Percentiles rank a stretch among this genome's conserved stretches.
Conservation (phyloP, 2,113 vertebrate species). For the Leucopternis melanops region DNA sequence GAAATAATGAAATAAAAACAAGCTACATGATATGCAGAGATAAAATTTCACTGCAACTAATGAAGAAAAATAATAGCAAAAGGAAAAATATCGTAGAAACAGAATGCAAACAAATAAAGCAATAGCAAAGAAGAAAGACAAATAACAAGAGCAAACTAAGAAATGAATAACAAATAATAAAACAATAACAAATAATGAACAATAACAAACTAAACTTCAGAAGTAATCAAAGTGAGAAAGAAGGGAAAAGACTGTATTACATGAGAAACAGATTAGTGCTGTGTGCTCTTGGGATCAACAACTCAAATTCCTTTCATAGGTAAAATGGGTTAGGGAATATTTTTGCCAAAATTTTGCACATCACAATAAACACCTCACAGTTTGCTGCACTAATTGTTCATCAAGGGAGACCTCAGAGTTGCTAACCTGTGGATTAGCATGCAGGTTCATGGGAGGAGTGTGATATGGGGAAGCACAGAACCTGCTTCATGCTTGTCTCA, state of each 20-base stretch:
- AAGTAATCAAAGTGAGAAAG: conserved; percentile 4
- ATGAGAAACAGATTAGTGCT: background rate
- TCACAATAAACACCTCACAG: background rate
- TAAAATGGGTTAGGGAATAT: background rate
- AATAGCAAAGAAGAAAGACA: conserved; percentile 3
- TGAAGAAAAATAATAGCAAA: conserved; percentile 28
- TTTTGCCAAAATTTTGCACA: background rate
- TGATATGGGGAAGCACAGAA: background rate
- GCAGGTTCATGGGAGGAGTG: background rate
- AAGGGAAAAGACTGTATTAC: background rate
- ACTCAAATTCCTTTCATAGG: background rate
- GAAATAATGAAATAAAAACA: conserved; percentile 62
- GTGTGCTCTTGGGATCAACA: background rate
- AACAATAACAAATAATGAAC: background rate
- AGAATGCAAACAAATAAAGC: background rate
- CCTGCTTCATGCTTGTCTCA: background rate
- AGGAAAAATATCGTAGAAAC: background rate
- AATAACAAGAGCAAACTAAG: conserved; percentile 23
- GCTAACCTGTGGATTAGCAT: background rate
- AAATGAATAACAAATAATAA: conserved; percentile 42
- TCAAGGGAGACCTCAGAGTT: background rate
- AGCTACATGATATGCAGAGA: conserved; percentile 10
- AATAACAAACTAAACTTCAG: background rate
- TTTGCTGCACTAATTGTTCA: background rate
- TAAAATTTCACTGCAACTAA: conserved; percentile 36